Percentiles rank a stretch among this genome's conserved stretches.
These are phyloP conservation scores for Galeruca laticollis DNA, from an alignment of 2,888 invertebrate genomes.

Conservation along the genomic window DNA sequence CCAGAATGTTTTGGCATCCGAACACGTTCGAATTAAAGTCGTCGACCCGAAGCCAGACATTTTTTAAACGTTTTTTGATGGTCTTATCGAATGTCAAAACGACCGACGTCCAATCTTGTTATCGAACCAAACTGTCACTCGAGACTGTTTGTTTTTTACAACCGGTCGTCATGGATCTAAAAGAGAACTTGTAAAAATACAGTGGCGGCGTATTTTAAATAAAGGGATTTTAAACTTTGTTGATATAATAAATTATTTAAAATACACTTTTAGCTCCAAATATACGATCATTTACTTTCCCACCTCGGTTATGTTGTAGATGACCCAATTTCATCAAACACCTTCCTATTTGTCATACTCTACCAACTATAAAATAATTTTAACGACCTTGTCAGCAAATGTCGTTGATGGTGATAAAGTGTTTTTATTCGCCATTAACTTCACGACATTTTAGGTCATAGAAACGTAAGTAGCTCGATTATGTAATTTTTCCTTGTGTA, in stretches of 20 bases:
- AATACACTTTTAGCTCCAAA: too few relatives aligned
- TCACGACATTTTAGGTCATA: background rate
- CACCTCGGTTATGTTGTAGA: background rate
- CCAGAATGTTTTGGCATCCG: conserved; percentile 49
- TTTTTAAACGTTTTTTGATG: conserved; percentile 40
- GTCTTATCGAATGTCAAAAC: conserved; percentile 42
- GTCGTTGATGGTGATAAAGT: background rate
- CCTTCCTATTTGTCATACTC: conserved; percentile 3
- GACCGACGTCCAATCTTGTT: conserved; percentile 16
- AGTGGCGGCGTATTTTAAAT: background rate
- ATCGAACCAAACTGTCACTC: conserved; percentile 36
- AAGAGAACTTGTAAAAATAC: background rate
- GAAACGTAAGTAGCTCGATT: conserved; percentile 4
- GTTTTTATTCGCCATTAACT: background rate
- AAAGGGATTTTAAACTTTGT: too few relatives aligned
- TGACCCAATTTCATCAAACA: background rate
- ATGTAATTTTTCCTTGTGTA: too few relatives aligned
- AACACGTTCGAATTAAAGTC: conserved; percentile 43
- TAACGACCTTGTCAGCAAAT: background rate
- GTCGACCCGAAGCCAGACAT: conserved; percentile 42
- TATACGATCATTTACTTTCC: too few relatives aligned
- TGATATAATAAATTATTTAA: too few relatives aligned
- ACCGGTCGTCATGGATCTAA: conserved; percentile 4
- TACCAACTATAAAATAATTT: background rate
- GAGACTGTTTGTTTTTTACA: conserved; percentile 30